These are phyloP conservation scores for Phainopepla nitens DNA, from an alignment of 2,113 vertebrate species.

Conservation along the genomic window DNA sequence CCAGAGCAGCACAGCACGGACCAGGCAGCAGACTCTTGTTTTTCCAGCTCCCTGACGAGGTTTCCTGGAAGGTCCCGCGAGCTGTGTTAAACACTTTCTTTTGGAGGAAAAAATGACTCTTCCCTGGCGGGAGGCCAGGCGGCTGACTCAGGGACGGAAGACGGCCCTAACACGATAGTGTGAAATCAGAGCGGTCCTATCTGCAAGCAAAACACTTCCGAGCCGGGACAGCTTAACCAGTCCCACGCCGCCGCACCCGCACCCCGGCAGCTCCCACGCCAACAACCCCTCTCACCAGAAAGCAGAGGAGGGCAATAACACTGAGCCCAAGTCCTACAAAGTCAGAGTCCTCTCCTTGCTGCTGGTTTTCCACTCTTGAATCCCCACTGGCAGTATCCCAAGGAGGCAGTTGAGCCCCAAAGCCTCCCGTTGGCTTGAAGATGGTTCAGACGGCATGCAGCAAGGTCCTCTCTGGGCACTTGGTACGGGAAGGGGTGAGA, in stretches of 20 bases:
- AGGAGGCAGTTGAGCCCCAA: not conserved
- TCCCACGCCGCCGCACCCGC: rapidly evolving
- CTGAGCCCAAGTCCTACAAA: not conserved
- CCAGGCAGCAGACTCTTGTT: conserved; percentile 15
- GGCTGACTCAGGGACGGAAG: conserved; percentile 70
- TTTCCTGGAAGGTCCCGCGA: conserved; percentile 40
- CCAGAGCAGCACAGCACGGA: rapidly evolving
- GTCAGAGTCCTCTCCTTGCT: not conserved
- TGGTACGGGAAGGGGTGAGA: not conserved
- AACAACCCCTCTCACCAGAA: rapidly evolving
- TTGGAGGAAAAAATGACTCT: conserved; percentile 73
- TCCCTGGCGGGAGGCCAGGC: conserved; percentile 62
- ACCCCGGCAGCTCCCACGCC: rapidly evolving
- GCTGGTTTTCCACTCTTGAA: not conserved
- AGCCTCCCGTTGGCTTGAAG: not conserved
- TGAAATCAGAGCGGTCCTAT: conserved; percentile 63
- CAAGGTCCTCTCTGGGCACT: not conserved
- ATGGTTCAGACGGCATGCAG: not conserved
- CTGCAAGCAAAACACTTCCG: conserved; percentile 61
- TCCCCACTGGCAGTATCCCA: not conserved
- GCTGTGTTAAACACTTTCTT: conserved; percentile 65
- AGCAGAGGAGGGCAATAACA: not conserved
- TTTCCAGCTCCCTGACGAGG: conserved; percentile 41
- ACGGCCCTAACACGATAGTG: conserved; percentile 55
- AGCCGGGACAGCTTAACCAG: not conserved